phyloP scores from a whole-genome alignment of 2,797 vertebrate species.

The Coranthus polyacanthus region DNA sequence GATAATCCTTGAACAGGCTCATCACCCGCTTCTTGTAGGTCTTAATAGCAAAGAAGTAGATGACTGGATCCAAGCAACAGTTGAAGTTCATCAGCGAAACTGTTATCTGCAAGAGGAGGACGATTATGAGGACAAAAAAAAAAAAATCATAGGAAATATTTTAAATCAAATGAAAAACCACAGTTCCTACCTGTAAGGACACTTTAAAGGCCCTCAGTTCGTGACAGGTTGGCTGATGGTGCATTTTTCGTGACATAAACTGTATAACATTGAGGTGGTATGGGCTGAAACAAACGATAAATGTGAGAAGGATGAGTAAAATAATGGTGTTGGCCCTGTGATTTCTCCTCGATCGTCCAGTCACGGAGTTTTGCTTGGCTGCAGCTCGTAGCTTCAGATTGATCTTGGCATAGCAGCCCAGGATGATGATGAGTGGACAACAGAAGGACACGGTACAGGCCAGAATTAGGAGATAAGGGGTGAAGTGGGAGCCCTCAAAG shows the following conservation, averaged over 20 bases:
- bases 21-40: constrained; percentile 88
- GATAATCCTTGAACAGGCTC: constrained; percentile 83
- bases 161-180: not conserved
- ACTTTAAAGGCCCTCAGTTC: constrained; percentile 86
- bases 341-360: constrained; percentile 72
- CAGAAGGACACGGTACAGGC: constrained; percentile 86
- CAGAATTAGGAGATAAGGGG: constrained; percentile 78
- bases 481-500: constrained; percentile 72
- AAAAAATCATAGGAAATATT: not conserved
- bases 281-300: constrained; percentile 87
- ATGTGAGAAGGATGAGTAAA: constrained; percentile 83
- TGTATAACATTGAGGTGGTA: constrained; percentile 89
- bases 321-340: constrained; percentile 85
- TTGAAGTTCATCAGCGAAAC: constrained; percentile 91
- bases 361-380: constrained; percentile 80
- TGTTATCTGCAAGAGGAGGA: constrained; percentile 86
- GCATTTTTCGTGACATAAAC: constrained; percentile 84
- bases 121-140: no score
- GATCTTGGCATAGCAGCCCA: constrained; percentile 86
- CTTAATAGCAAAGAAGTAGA: constrained; percentile 91
- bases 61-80: constrained; percentile 89
- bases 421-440: constrained; percentile 83
- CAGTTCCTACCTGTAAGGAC: constrained; percentile 82
- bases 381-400: constrained; percentile 84
- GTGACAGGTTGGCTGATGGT: constrained; percentile 73